These are phyloP conservation scores for Hyaena hyaena DNA, from an alignment of 2,113 vertebrate species.

Conservation along the genomic window DNA sequence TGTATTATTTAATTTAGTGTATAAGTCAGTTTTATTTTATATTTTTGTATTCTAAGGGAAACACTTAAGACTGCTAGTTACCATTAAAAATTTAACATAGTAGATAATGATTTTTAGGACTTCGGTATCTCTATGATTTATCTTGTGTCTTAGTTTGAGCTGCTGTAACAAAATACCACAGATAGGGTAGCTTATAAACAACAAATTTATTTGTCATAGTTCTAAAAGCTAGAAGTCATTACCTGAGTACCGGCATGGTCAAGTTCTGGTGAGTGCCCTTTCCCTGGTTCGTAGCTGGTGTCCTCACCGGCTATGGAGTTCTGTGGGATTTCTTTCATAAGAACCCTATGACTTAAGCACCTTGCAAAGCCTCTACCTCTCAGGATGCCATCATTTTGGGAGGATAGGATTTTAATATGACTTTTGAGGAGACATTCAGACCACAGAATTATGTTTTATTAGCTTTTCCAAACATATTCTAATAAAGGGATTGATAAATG, in stretches of 20 bases:
- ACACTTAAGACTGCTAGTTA: conserved; percentile 17
- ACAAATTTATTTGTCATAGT: neutral
- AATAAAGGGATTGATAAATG: neutral
- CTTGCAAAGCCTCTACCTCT: neutral
- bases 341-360: neutral
- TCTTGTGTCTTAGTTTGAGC: neutral
- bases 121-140: neutral
- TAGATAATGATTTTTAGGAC: conserved; percentile 26
- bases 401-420: neutral
- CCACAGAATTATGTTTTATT: neutral
- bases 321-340: neutral
- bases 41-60: neutral
- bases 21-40: conserved; percentile 39
- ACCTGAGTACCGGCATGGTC: neutral
- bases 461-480: neutral
- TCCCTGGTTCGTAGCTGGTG: neutral
- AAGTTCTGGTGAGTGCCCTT: neutral
- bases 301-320: neutral
- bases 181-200: neutral
- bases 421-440: neutral
- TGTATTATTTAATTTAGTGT: conserved; percentile 28
- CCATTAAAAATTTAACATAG: conserved; percentile 28
- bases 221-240: neutral
- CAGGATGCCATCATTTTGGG: neutral
- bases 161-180: neutral